Percentiles rank a stretch among this genome's conserved stretches.
phyloP scores from a whole-genome alignment of 2,113 vertebrate genomes.

The Siphamia tubifer region DNA sequence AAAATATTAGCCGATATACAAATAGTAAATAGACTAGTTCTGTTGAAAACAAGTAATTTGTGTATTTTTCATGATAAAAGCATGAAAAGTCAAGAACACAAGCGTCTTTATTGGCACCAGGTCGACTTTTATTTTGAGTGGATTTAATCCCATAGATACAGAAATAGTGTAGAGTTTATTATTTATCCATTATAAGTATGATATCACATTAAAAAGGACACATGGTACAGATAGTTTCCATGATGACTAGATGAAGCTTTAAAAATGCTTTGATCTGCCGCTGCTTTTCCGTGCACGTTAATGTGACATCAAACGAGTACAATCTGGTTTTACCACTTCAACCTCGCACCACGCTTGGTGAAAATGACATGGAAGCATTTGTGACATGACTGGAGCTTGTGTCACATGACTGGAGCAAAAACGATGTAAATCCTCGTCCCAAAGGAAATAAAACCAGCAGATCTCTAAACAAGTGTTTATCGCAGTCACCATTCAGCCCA shows the following conservation, averaged over 20 bases:
- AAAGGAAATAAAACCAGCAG: constrained; percentile 60
- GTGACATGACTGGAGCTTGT: too few relatives aligned
- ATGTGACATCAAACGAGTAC: constrained; percentile 61
- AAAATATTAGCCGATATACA: too few relatives aligned
- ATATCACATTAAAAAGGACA: constrained; percentile 69
- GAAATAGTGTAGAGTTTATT: constrained; percentile 69
- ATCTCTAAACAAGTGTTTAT: constrained; percentile 37
- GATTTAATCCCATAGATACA: constrained; percentile 67
- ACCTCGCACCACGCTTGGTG: not conserved
- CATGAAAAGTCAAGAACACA: not conserved
- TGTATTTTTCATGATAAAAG: too few relatives aligned
- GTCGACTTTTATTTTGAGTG: constrained; percentile 67
- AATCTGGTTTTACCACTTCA: constrained; percentile 14
- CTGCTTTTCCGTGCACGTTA: constrained; percentile 21
- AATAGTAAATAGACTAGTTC: too few relatives aligned
- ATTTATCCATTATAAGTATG: too few relatives aligned
- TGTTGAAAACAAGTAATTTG: too few relatives aligned
- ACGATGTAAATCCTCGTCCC: too few relatives aligned
- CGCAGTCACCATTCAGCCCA: not conserved
- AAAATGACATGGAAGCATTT: too few relatives aligned
- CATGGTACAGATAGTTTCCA: constrained; percentile 30
- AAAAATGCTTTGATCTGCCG: constrained; percentile 11
- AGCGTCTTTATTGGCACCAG: constrained; percentile 51
- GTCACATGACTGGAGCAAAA: too few relatives aligned
- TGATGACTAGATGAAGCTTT: constrained; percentile 16